These are phyloP conservation scores for Sylvia atricapilla DNA, from an alignment of 2,113 vertebrate genomes.

Conservation along the genomic window DNA sequence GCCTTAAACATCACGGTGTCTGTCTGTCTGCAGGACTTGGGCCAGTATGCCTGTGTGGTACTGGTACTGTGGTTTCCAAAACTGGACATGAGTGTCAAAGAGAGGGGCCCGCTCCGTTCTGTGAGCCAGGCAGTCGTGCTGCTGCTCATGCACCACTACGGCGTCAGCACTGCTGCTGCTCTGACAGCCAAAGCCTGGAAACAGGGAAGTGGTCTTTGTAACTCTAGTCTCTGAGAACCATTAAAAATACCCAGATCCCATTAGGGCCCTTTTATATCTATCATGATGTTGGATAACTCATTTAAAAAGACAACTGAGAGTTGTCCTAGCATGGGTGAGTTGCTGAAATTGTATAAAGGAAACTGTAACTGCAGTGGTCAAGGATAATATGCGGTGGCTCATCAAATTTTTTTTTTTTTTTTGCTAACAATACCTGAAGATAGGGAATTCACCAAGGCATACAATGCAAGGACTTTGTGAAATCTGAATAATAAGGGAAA, in stretches of 20 bases:
- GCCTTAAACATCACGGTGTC: background rate
- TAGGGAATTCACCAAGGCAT: background rate
- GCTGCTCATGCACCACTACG: background rate
- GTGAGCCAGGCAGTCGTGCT: background rate
- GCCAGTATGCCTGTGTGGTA: too few relatives aligned
- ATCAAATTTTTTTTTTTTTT: background rate
- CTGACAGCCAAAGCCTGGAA: background rate
- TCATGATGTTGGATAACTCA: background rate
- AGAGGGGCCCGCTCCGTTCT: background rate
- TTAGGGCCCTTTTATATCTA: background rate
- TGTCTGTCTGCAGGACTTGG: background rate
- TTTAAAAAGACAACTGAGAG: background rate
- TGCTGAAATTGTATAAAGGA: background rate
- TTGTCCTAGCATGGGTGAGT: background rate
- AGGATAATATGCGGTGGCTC: background rate
- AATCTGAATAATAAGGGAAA: background rate
- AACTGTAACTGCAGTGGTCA: background rate
- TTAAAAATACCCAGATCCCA: background rate
- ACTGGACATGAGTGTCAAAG: fast-evolving
- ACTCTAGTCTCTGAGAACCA: background rate
- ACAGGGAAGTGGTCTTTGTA: background rate
- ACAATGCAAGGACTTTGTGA: background rate
- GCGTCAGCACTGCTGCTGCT: background rate
- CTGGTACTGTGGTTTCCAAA: background rate
- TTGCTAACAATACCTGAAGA: background rate